Percentiles rank a stretch among this genome's conserved stretches.
Evolutionary conservation across 2,113 vertebrate genomes (phyloP).

Genomic region (Trogon melanurus): DNA sequence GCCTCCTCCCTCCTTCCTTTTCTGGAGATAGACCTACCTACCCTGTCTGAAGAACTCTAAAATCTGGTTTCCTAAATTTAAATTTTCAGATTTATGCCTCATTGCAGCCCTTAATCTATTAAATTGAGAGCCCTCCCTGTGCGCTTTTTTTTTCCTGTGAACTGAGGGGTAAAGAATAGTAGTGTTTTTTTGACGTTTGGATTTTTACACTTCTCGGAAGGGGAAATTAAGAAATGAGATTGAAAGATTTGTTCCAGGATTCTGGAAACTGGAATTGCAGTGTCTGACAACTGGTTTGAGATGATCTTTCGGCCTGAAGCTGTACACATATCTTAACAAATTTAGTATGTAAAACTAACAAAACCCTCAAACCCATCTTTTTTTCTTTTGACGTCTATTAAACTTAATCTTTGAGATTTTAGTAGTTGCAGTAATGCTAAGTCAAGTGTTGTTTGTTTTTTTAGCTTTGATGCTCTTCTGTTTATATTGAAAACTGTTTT

Average conservation of each 20-base stretch:
- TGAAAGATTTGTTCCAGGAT: background rate
- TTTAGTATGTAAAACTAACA: background rate
- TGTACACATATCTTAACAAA: background rate
- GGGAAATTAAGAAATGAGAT: background rate
- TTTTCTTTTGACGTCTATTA: background rate
- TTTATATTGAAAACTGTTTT: background rate
- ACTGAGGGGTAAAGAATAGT: background rate
- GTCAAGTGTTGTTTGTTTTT: background rate
- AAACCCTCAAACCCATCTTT: background rate
- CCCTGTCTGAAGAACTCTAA: background rate
- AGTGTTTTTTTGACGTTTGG: background rate
- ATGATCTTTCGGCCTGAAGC: background rate
- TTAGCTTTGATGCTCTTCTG: background rate
- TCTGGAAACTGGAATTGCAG: background rate
- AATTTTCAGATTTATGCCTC: background rate
- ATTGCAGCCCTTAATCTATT: background rate
- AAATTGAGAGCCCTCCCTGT: background rate
- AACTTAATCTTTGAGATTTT: background rate
- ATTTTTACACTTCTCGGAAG: background rate
- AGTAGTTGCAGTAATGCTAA: background rate
- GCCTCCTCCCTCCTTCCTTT: background rate
- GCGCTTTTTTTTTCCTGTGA: background rate
- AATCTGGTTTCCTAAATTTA: background rate
- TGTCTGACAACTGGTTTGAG: background rate
- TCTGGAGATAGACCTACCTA: background rate